Base-by-base conservation (phyloP, 2,113 vertebrate species). In the Hipposideros armiger region DNA sequence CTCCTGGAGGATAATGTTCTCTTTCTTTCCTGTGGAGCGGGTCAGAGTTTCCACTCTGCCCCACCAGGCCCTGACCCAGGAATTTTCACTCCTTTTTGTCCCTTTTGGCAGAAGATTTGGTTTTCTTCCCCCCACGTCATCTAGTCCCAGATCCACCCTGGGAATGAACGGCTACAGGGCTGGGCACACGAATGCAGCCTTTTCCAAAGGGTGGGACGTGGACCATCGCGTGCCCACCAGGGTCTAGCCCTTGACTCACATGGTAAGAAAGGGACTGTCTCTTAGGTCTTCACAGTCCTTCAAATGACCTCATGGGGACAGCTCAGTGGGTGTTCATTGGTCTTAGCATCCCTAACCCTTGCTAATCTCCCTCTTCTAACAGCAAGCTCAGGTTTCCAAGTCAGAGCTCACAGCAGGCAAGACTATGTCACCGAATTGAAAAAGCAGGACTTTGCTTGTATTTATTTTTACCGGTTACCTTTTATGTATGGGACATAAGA, bases 1-100 rank as follows among this genome's bases (percentile, higher is more conserved):
- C 8, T 72, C 50, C 67, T 45, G 67, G 66, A 81, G 60, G 36
- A 81, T 60, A 28, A 1, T 28, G 60, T 69, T 96, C 47, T 13
- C 85, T 64, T 90, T 76, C 52, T 58, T 69, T 83, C 74, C 95
- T 22, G 19, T n/a, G 40, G 36, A 72, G 73, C 45, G 17, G 32
- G 22, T 87, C 78, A 69, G 74, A 92, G 40, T 94, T 94, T 96
- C 94, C 95, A 70, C 76, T 64, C n/a, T 0, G 36, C 40, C 26
- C 69, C 81, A 28, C 70, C 76, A 62, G 81, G 45, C 24, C 67
- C 54, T 40, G 60, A 73, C 15, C 84, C 10, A 16, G 72, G 73
- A 47, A 54, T 73, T 78, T 36, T 73, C 45, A 72, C 78, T 64
- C 56, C 52, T 62, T 86, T 87, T 56, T 70, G 89, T 97, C 86